These are phyloP conservation scores for Oreotrochilus melanogaster DNA, from an alignment of 2,113 vertebrate genomes.

Conservation along the genomic window DNA sequence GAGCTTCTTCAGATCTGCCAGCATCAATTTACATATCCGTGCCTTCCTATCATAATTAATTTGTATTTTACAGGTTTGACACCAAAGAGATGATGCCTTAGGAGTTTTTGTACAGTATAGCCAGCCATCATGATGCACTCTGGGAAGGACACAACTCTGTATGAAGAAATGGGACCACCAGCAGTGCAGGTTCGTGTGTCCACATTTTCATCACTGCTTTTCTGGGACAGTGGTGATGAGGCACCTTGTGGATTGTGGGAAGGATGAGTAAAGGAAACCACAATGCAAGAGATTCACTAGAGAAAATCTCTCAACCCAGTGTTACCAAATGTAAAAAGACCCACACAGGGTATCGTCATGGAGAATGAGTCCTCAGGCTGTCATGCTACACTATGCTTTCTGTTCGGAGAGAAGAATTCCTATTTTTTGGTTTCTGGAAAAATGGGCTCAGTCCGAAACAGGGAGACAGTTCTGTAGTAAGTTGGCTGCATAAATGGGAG, in stretches of 20 bases:
- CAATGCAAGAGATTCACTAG: not conserved
- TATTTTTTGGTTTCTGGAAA: not conserved
- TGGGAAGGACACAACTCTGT: fast-evolving
- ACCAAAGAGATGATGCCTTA: not conserved
- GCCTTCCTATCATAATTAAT: not conserved
- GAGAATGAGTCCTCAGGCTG: not conserved
- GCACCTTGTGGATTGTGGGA: not conserved
- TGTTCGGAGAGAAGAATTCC: not conserved
- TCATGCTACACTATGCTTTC: not conserved
- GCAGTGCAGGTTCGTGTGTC: not conserved
- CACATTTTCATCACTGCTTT: not conserved
- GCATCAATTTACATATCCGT: not conserved
- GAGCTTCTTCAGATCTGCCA: not conserved
- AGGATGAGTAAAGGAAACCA: not conserved
- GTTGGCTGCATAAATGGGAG: not conserved
- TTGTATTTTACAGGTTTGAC: not conserved
- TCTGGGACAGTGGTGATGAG: not conserved
- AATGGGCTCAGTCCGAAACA: not conserved
- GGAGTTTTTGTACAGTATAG: not conserved
- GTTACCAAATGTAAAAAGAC: not conserved
- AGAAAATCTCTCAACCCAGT: not conserved
- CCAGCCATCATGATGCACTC: not conserved
- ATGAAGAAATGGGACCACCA: not conserved
- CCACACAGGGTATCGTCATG: not conserved
- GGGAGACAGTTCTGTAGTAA: not conserved